Base-by-base conservation (phyloP, 2,888 invertebrate genomes). In the Chrysomela aeneicollis region DNA sequence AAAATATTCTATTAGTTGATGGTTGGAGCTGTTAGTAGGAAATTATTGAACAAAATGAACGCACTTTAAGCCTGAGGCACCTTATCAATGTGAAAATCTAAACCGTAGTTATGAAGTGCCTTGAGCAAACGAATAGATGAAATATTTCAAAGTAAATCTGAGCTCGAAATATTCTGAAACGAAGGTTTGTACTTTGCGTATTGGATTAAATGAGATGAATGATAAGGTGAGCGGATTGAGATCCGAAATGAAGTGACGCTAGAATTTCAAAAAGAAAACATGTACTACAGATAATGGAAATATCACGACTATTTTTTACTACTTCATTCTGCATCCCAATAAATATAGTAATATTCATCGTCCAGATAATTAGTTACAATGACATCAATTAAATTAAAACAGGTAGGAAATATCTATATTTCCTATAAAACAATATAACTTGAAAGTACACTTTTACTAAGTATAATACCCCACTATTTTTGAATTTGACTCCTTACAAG, bases 191-290 rank as follows among this genome's bases (percentile, higher is more conserved):
- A 75, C 77, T 79, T 79, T 76, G 73, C 76, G 76, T 76, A 77
- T 71, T 73, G 73, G 76, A 78, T 79, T 77, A 78, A 78, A 79
- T 77, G 78, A 79, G 78, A 80, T 79, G 78, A 78, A 79, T 77
- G 77, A 76, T 76, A 79, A 74, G 78, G 72, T 77, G 79, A 80
- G 78, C 80, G 78, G 78, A 80, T 80, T 79, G 79, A 79, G 78
- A 77, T 76, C 73, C 77, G 73, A 76, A 79, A 79, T 79, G 78
- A 80, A 81, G 78, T 78, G 80, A 80, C 79, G 80, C 78, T 77
- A 74, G 78, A 78, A 78, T 80, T 79, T 79, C 74, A 78, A 79
- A 79, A 75, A 73, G 76, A 76, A 77, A 76, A 78, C 79, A 79
- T 79, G 79, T 78, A 79, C 77, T 68, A 71, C 70, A 71, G 73